These are phyloP conservation scores for Linepithema humile DNA, from an alignment of 1,140 invertebrate genomes.

Conservation along the genomic window DNA sequence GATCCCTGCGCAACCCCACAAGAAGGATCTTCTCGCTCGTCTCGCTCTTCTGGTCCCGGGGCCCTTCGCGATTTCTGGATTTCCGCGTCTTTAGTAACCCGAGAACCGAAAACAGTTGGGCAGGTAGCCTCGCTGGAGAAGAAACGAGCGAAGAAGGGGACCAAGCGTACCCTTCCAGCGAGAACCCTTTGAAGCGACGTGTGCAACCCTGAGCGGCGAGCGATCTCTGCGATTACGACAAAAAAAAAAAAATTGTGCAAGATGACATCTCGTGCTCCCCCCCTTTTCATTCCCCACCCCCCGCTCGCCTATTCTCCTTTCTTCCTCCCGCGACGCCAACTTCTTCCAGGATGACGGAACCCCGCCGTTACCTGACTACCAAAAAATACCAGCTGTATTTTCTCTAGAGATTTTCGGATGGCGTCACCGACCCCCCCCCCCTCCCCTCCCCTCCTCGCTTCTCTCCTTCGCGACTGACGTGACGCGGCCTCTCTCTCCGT, in stretches of 20 bases:
- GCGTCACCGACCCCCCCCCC: slow-evolving; percentile 45
- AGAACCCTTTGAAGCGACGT: slow-evolving; percentile 78
- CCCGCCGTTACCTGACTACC: slow-evolving; percentile 63
- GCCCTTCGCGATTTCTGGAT: slow-evolving; percentile 82
- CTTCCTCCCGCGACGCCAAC: slow-evolving; percentile 27
- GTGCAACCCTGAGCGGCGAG: slow-evolving; percentile 57
- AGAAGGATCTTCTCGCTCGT: slow-evolving; percentile 31
- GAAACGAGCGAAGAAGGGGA: slow-evolving; percentile 56
- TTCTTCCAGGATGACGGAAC: slow-evolving; percentile 64
- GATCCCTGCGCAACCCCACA: slow-evolving; percentile 17
- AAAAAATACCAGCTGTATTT: slow-evolving; percentile 80
- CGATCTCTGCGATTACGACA: slow-evolving; percentile 61
- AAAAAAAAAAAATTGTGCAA: slow-evolving; percentile 79
- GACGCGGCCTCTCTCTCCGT: not conserved
- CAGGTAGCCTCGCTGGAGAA: slow-evolving; percentile 73
- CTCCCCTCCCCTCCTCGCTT: slow-evolving; percentile 29
- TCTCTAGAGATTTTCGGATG: slow-evolving; percentile 80
- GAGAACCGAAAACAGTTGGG: slow-evolving; percentile 82
- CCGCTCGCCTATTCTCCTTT: slow-evolving; percentile 16
- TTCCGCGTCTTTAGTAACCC: slow-evolving; percentile 84
- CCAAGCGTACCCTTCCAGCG: slow-evolving; percentile 67
- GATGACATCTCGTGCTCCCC: slow-evolving; percentile 78
- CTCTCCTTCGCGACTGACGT: not conserved
- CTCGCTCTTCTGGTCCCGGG: slow-evolving; percentile 58
- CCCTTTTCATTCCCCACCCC: slow-evolving; percentile 50